These are phyloP conservation scores for Scaptomyza parva DNA, from an alignment of 2,888 invertebrate genomes.

Conservation along the genomic window DNA sequence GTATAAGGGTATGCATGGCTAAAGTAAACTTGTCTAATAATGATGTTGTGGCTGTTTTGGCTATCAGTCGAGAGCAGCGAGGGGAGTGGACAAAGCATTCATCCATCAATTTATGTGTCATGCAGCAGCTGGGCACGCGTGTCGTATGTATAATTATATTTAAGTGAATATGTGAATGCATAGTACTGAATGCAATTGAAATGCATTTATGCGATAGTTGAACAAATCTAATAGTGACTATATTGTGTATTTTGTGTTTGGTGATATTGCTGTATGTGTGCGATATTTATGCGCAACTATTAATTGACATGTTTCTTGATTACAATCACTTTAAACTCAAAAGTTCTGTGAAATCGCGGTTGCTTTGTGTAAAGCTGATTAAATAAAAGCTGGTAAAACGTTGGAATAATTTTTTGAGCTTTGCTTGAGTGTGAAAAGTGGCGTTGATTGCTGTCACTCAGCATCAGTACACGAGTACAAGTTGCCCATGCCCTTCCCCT, in stretches of 20 bases:
- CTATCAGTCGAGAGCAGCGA: slow-evolving; percentile 5
- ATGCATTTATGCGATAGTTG: slow-evolving; percentile 11
- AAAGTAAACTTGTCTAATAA: slow-evolving; percentile 32
- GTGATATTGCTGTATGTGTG: not conserved
- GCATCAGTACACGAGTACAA: slow-evolving; percentile 17
- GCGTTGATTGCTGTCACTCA: slow-evolving; percentile 54
- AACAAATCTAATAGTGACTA: not conserved
- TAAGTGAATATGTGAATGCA: slow-evolving; percentile 3
- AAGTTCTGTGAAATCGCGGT: not conserved
- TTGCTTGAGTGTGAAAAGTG: slow-evolving; percentile 23
- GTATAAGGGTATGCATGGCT: slow-evolving; percentile 2
- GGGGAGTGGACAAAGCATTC: slow-evolving; percentile 7
- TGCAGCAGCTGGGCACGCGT: slow-evolving; percentile 16
- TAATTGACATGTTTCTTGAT: not conserved
- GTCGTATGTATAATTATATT: slow-evolving; percentile 54
- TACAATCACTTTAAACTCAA: not conserved
- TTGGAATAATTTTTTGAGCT: slow-evolving; percentile 13
- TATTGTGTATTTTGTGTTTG: not conserved
- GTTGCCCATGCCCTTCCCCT: not conserved
- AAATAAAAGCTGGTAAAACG: slow-evolving; percentile 13
- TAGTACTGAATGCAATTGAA: slow-evolving; percentile 11
- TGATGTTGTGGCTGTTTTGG: slow-evolving; percentile 22
- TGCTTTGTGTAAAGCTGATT: slow-evolving; percentile 9
- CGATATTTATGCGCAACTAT: not conserved
- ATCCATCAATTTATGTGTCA: slow-evolving; percentile 42